Conservation (phyloP, 2,797 vertebrate genomes). For the Xiphorhynchus erythropygius region DNA sequence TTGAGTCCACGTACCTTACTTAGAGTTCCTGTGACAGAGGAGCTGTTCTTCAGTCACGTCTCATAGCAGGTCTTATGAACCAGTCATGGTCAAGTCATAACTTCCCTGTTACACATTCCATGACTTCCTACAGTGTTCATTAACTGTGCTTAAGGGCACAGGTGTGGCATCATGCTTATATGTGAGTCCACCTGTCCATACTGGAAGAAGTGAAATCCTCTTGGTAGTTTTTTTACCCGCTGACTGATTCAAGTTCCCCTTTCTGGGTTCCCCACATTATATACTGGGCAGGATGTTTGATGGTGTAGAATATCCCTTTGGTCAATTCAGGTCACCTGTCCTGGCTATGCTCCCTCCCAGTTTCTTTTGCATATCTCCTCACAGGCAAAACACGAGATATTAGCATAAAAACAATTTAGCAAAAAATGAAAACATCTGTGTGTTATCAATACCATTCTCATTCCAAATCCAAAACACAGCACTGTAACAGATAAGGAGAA, state of each 20-base stretch:
- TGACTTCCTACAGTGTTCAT: background rate
- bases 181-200: background rate
- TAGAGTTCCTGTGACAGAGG: background rate
- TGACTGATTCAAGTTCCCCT: background rate
- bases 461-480: background rate
- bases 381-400: background rate
- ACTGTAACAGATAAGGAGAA: background rate
- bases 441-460: background rate
- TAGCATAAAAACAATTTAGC: background rate
- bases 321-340: background rate
- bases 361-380: background rate
- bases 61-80: background rate
- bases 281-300: too few relatives aligned
- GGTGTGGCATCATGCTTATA: background rate
- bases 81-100: background rate
- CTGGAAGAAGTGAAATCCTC: background rate
- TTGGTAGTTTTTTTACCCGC: background rate
- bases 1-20: background rate
- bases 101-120: rapidly evolving
- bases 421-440: background rate
- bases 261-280: background rate
- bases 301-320: background rate
- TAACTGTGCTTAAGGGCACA: background rate
- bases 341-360: background rate
- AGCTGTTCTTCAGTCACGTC: background rate